Base-by-base conservation (phyloP, 2,113 vertebrate genomes). In the Laticauda laticaudata region DNA sequence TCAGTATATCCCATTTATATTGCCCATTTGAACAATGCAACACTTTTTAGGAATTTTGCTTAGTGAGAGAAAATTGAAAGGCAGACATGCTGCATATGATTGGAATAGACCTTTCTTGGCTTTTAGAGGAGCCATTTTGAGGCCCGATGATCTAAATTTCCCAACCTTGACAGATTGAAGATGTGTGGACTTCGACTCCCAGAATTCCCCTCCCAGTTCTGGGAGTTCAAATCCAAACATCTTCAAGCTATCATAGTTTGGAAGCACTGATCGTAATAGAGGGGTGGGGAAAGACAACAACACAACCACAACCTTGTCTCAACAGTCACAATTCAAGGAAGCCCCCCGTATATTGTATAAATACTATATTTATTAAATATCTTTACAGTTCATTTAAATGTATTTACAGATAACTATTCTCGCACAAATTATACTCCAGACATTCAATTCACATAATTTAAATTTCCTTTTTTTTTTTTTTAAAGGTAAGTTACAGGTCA, bases 281-380 rank as follows among this genome's bases (percentile, higher is more conserved):
- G 54, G 4, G 54, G 15, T 1, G 51, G 4, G 34, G 2, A 9
- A 3, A 39, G 34, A 81, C 7, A 43, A 18, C 75, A 81, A 81
- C 34, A 8, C n/a, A 75, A 15, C 15, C 69, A 8, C 34, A 39
- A 39, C 4, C 4, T n/a, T 15, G 14, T 53, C 39, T 12, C 39
- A 6, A 57, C 39, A 56, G 61, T 56, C 24, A 57, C 61, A 51
- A 87, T 91, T 92, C 95, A 94, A 95, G 93, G 81, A 91, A 48
- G 2, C 20, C 81, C 94, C 51, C 90, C 91, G 24, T 7, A 6
- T 97, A 21, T 98, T 98, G 98, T 98, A 99, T 99, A 99, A 99
- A 99, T 99, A 99, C 98, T 98, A 98, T 98, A 98, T 96, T 99
- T 99, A 99, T 99, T 98, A 99, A 99, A 99, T 98, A 98, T 98